A percentile compares a stretch with the other conserved stretches of the same genome.
These are phyloP conservation scores for Enteromius treurensis DNA, from an alignment of 2,797 vertebrate genomes.

Conservation along the genomic window DNA sequence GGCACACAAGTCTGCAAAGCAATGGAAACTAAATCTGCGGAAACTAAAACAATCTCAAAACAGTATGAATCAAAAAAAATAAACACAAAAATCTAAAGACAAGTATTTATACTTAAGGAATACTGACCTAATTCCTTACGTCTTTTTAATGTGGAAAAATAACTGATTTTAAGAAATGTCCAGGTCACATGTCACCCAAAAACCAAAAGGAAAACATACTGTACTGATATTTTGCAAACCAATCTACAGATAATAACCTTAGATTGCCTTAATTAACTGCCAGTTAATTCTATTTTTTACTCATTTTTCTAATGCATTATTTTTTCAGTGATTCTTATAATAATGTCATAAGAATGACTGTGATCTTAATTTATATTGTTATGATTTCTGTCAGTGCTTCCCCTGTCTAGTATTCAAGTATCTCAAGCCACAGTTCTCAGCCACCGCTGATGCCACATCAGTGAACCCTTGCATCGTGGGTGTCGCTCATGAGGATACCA, in stretches of 20 bases:
- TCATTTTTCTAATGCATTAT: not conserved
- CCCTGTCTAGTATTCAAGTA: no score
- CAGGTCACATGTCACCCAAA: not conserved
- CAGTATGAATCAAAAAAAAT: slow-evolving; percentile 29
- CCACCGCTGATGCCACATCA: no score
- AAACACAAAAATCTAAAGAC: not conserved
- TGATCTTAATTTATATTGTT: no score
- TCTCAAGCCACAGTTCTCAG: no score
- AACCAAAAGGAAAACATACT: not conserved
- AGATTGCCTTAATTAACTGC: not conserved
- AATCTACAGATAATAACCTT: no score
- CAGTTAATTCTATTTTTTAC: not conserved
- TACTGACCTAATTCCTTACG: not conserved
- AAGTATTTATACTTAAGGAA: not conserved
- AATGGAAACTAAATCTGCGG: slow-evolving; percentile 2
- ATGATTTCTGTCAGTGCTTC: no score
- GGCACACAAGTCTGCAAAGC: slow-evolving; percentile 14
- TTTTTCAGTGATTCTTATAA: not conserved
- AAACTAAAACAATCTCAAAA: slow-evolving; percentile 27
- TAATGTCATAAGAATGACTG: not conserved
- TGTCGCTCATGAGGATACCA: no score
- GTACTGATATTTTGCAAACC: not conserved
- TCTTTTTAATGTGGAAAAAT: not conserved
- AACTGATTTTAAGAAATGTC: not conserved
- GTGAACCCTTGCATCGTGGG: no score